Evolutionary conservation across 2,797 vertebrate species (phyloP).

Genomic region (Pterois miles): DNA sequence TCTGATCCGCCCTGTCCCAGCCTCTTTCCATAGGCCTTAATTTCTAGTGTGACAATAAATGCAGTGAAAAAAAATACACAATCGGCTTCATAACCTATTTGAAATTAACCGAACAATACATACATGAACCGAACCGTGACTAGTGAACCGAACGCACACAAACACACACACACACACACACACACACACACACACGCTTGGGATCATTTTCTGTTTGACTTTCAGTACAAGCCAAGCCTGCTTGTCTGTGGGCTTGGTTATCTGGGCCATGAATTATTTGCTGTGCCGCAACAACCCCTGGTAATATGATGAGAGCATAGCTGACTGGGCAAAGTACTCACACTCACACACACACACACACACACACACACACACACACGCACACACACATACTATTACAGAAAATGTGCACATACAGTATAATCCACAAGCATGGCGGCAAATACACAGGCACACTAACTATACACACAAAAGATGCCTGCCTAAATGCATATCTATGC

Average conservation of each 20-base stretch:
- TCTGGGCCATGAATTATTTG: conserved; percentile 65
- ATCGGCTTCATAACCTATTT: too few relatives aligned
- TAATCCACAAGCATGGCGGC: neutral
- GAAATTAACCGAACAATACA: too few relatives aligned
- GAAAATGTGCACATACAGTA: neutral
- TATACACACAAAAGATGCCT: neutral
- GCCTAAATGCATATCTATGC: neutral
- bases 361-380: neutral
- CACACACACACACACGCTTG: conserved; percentile 11
- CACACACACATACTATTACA: neutral
- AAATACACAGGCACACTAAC: neutral
- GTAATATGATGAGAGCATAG: conserved; percentile 63
- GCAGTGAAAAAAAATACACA: too few relatives aligned
- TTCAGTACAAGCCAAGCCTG: conserved; percentile 38
- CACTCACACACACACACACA: too few relatives aligned
- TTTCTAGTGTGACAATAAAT: too few relatives aligned
- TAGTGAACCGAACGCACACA: too few relatives aligned
- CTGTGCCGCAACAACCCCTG: conserved; percentile 47
- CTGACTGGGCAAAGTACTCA: conserved; percentile 39
- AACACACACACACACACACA: neutral
- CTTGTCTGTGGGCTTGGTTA: conserved; percentile 49
- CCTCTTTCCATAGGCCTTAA: too few relatives aligned
- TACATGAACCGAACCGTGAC: too few relatives aligned
- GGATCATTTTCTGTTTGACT: conserved; percentile 48
- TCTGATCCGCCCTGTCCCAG: too few relatives aligned